A percentile compares a stretch with the other conserved stretches of the same genome.
Evolutionary conservation across 2,888 invertebrate genomes (phyloP).

Genomic region (Melinaea marsaeus): DNA sequence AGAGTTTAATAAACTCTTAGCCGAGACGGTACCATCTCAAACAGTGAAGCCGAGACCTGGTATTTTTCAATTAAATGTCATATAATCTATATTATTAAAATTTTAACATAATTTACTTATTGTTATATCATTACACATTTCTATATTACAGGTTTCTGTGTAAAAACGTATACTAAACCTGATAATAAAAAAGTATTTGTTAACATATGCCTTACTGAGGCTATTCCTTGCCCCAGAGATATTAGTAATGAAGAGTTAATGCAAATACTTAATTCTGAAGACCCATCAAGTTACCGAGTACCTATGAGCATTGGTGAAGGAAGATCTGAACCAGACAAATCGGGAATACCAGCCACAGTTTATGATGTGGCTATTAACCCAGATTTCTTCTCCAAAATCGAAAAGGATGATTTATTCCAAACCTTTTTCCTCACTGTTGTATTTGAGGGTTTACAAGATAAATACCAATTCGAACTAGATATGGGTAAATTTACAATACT

Average conservation of each 20-base stretch:
- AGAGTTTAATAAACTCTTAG: slow-evolving; percentile 78
- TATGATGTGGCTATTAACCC: slow-evolving; percentile 92
- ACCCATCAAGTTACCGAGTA: slow-evolving; percentile 85
- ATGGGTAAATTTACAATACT: slow-evolving; percentile 82
- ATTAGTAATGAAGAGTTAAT: slow-evolving; percentile 84
- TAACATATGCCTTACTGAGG: slow-evolving; percentile 89
- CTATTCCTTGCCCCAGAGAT: slow-evolving; percentile 85
- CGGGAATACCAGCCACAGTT: slow-evolving; percentile 83
- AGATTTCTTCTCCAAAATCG: slow-evolving; percentile 85
- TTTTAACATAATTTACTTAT: neutral
- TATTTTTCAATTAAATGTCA: slow-evolving; percentile 45
- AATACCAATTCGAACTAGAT: slow-evolving; percentile 84
- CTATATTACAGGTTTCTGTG: slow-evolving; percentile 82
- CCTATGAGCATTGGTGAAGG: slow-evolving; percentile 95
- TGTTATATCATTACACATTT: neutral
- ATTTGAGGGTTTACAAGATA: slow-evolving; percentile 85
- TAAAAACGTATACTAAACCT: slow-evolving; percentile 83
- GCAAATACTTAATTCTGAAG: slow-evolving; percentile 82
- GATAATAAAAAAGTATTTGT: slow-evolving; percentile 87
- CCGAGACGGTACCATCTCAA: slow-evolving; percentile 76
- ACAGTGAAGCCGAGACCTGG: slow-evolving; percentile 83
- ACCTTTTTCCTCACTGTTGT: slow-evolving; percentile 88
- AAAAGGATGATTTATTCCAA: slow-evolving; percentile 83
- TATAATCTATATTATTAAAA: slow-evolving; percentile 3
- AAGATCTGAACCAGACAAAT: slow-evolving; percentile 86